Evolutionary conservation across 2,888 invertebrate genomes (phyloP), one percentile per base, ranked within the genome.

Genomic region (Teleiodes luculella): DNA sequence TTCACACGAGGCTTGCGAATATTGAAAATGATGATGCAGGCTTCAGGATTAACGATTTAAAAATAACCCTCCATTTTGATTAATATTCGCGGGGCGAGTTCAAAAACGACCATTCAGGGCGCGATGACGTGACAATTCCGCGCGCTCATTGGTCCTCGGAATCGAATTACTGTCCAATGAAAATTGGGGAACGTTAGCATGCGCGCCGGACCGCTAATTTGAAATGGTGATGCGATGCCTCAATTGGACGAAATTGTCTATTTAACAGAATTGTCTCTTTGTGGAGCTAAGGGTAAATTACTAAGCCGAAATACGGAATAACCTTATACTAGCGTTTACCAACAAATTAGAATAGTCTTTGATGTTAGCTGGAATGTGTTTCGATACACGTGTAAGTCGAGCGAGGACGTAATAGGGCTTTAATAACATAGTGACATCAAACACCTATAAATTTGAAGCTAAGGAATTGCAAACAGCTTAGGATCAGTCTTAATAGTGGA

Each of bases 211-310:
- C 49, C 49, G 49, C 49, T 49, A 20, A 49, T 49, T 49, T 49
- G 49, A 37, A 49, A 49, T 49, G 36, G 49, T 49, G 49, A 49
- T 49, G 49, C 37, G 49, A 49, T 48, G 49, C 28, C 51, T 36
- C 41, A 51, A 51, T 51, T 51, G 41, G 41, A 13, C 7, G 18
- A 10, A 51, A 51, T 51, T 51, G 51, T 51, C 51, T 51, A 30
- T 28, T 51, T 41, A 41, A 41, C 51, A 11, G 51, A 41, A 51
- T 51, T 51, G 13, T 39, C 51, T 50, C 39, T 24, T 37, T 18
- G 31, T 31, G 46, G 31, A 46, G 49, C 14, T 37, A 49, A 37
- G 49, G 28, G 37, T 48, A 37, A 49, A 49, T 49, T 49, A 28
- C 37, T 16, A 37, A 24, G 49, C 35, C 48, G 10, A n/a, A 48